Conservation (phyloP, 2,888 invertebrate genomes). For the Cyclophora albipunctata region DNA sequence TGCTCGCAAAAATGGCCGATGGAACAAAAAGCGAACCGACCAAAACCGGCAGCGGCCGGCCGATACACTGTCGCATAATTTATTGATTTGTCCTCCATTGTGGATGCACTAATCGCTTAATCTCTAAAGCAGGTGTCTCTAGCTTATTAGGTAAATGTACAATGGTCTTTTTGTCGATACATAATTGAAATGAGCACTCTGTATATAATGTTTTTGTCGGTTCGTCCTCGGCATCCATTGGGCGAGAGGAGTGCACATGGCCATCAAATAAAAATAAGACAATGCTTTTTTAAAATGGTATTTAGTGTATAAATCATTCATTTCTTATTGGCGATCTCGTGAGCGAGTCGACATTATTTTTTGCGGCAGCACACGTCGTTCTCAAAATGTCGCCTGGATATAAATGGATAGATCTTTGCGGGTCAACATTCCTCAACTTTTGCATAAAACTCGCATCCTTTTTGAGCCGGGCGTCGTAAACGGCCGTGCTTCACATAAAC, state of each 20-base stretch:
- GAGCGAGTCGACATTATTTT: constrained; percentile 5
- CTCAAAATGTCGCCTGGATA: constrained; percentile 10
- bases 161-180: constrained; percentile 21
- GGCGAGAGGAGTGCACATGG: constrained; percentile 33
- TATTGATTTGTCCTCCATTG: constrained; percentile 27
- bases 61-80: constrained; percentile 40
- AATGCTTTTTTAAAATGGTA: no score
- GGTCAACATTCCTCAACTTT: constrained; percentile 12
- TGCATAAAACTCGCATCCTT: constrained; percentile 12
- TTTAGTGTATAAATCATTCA: constrained; percentile 1
- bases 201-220: constrained; percentile 7
- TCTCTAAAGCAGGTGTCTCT: constrained; percentile 38
- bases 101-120: constrained; percentile 42
- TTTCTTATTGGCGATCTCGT: constrained; percentile 13
- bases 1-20: constrained; percentile 39
- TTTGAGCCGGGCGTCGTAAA: constrained; percentile 1
- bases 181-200: constrained; percentile 1
- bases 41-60: constrained; percentile 38
- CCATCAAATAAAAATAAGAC: constrained; percentile 20
- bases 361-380: constrained; percentile 6
- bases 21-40: constrained; percentile 39
- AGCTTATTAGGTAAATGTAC: constrained; percentile 37
- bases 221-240: constrained; percentile 12
- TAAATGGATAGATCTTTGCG: constrained; percentile 14
- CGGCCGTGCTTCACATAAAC: no score